These are phyloP conservation scores for Odontomyia ornata DNA, from an alignment of 2,888 invertebrate species.

Conservation along the genomic window DNA sequence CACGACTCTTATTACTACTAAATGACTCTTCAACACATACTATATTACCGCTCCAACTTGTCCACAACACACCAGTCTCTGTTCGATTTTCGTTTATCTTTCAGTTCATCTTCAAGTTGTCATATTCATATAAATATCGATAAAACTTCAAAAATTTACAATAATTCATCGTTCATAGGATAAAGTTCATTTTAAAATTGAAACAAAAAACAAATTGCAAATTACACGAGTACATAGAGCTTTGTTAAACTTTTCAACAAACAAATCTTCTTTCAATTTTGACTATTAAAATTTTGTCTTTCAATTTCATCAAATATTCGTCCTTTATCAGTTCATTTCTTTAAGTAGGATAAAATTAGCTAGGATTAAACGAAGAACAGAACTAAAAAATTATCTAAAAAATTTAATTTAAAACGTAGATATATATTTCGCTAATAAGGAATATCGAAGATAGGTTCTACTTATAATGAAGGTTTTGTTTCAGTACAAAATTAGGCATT, in stretches of 20 bases:
- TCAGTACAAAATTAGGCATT: slow-evolving; percentile 2
- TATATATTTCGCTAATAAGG: slow-evolving; percentile 1
- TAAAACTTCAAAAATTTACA: background rate
- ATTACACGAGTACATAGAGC: background rate
- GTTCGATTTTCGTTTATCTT: background rate
- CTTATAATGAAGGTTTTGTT: slow-evolving; percentile 1
- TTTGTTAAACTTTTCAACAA: background rate
- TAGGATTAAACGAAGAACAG: background rate
- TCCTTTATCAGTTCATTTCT: background rate
- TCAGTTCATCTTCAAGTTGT: background rate
- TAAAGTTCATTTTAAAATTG: background rate
- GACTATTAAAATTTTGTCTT: background rate
- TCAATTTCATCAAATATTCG: background rate
- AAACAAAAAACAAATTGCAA: background rate
- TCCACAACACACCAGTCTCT: background rate
- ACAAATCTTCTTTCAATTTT: background rate
- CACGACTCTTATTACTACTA: slow-evolving; percentile 26
- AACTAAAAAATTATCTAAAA: background rate
- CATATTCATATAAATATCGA: background rate
- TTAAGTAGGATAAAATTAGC: background rate
- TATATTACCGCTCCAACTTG: slow-evolving; percentile 14
- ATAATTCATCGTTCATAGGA: background rate
- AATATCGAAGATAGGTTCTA: background rate
- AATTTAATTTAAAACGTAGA: background rate
- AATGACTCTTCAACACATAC: slow-evolving; percentile 22